Base-by-base conservation (phyloP, 2,113 vertebrate genomes). In the Engystomops pustulosus region DNA sequence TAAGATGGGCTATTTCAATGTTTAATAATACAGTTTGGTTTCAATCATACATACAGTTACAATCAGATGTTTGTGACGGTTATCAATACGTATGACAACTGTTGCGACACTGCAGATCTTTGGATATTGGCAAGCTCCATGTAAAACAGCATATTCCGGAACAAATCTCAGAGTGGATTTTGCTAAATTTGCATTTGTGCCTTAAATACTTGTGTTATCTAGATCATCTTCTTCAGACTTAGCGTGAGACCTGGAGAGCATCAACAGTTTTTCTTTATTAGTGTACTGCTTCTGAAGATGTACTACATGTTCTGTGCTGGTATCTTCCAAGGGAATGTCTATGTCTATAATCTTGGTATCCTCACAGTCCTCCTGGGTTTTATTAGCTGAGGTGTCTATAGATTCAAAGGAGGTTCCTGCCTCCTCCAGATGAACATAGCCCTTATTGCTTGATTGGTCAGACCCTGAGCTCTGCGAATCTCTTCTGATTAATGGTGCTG, bases 361-460 rank as follows among this genome's bases (percentile, higher is more conserved):
- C 44, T 80, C 86, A 86, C 90, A 91, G 88, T 92, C 93, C 78
- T 88, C 93, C 75, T 88, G 92, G 86, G 80, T 90, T 88, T 88
- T 83, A 81, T 91, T 86, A 20, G 85, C 87, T 76, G 86, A 74
- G 5, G 88, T 89, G 87, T 93, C 93, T 14, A 94, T 87, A 30
- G 94, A 94, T 87, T 97, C 95, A 85, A 94, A 90, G 65, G 96
- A 97, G 88, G 96, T 95, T 75, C 95, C 95, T 34, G 94, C 92
- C 85, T 97, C 96, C 87, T 91, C 91, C 89, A 98, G 91, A 51
- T 95, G 96, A 85, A 94, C 93, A 93, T 99, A 98, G 94, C 97
- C 96, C 95, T 96, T 97, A 91, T 95, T 96, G 94, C 96, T 92
- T 80, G 93, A 90, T 67, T 89, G 94, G 72, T 96, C 96, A 83